These are phyloP conservation scores for Meles meles DNA, from an alignment of 2,113 vertebrate genomes.

Conservation along the genomic window DNA sequence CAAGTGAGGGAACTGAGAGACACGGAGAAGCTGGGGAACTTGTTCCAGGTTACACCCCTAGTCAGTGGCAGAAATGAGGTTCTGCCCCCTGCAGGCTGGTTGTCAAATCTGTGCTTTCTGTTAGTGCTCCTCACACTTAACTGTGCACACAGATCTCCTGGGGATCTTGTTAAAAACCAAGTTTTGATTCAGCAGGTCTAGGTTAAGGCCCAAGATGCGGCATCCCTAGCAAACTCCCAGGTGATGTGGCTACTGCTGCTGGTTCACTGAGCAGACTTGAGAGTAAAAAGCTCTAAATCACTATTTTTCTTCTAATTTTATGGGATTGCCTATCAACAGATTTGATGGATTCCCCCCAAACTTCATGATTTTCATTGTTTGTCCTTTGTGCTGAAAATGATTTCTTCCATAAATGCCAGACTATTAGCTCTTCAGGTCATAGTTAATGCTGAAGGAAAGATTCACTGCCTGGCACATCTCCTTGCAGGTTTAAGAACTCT, in stretches of 20 bases:
- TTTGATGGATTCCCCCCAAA: not conserved
- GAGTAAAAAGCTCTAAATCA: not conserved
- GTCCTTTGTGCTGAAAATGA: not conserved
- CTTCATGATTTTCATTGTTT: constrained; percentile 29
- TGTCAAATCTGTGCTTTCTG: not conserved
- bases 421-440: not conserved
- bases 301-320: not conserved
- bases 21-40: not conserved
- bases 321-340: not conserved
- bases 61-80: not conserved
- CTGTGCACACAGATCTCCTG: not conserved
- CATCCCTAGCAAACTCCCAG: not conserved
- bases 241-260: not conserved
- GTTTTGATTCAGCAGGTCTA: not conserved
- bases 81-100: not conserved
- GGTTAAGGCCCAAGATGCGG: not conserved
- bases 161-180: not conserved
- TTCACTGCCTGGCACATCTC: not conserved
- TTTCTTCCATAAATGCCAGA: not conserved
- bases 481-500: not conserved
- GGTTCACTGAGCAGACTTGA: not conserved
- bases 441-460: not conserved
- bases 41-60: not conserved
- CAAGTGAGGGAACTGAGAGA: not conserved
- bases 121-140: not conserved